A percentile compares a stretch with the other conserved stretches of the same genome.
Conservation (phyloP, 2,888 invertebrate genomes). For the Rotaria magnacalcarata region DNA sequence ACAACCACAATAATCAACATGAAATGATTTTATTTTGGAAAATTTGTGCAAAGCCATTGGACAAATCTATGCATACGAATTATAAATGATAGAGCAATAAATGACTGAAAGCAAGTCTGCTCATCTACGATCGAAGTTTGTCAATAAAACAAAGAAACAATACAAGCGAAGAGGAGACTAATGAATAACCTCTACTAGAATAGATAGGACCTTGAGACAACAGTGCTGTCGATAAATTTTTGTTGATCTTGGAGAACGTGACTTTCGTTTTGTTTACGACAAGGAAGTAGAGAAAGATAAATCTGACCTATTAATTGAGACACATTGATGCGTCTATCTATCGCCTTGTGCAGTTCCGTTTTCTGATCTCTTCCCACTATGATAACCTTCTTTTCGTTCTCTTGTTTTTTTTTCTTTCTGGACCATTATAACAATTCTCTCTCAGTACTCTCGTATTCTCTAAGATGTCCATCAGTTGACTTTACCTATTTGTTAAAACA, state of each 20-base stretch:
- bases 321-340: slow-evolving; percentile 12
- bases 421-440: neutral
- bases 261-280: neutral
- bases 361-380: neutral
- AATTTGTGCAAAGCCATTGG: slow-evolving; percentile 29
- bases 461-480: neutral
- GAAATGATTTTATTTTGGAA: neutral
- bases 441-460: neutral
- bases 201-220: slow-evolving; percentile 25
- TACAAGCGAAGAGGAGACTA: neutral
- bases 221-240: neutral
- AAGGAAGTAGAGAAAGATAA: neutral
- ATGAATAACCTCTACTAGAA: slow-evolving; percentile 1
- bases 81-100: neutral
- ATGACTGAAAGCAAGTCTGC: neutral
- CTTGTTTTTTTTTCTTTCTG: neutral
- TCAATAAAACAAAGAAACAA: neutral
- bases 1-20: slow-evolving; percentile 20
- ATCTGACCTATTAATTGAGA: slow-evolving; percentile 24
- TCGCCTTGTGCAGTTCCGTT: slow-evolving; percentile 12
- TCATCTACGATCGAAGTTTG: neutral
- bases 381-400: neutral
- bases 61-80: neutral
- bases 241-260: neutral
- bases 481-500: neutral